Base-by-base conservation (phyloP, 2,113 vertebrate species). In the Leptodactylus fuscus region DNA sequence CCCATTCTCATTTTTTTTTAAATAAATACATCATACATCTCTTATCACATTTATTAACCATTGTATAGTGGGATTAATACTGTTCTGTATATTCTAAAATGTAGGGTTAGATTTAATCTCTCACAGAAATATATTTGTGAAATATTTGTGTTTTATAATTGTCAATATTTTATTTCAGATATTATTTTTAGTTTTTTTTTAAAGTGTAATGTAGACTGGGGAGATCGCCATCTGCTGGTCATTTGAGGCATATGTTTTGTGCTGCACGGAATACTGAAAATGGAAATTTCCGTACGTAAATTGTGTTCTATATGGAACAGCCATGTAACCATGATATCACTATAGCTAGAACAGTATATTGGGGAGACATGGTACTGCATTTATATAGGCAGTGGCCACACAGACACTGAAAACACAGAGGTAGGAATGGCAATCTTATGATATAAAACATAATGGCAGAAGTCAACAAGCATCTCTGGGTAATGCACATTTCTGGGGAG, bases 151-250 rank as follows among this genome's bases (percentile, higher is more conserved):
- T 62, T 4, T 62, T 62, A 62, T 62, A 62, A 29, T 36, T 7
- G 16, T 38, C 38, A 38, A 9, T 38, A 22, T 38, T 70, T 70
- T 16, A 36, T 67, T 34, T 7, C 6, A 38, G 34, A 18, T 22
- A 38, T 38, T 70, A 70, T 2, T 74, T 44, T 44, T n/a, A 4
- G 20, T 36, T n/a, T 60, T 4, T 22, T n/a, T n/a, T n/a, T n/a
- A n/a, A 60, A 58, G 18, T 7, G 62, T 11, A 62, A 16, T 44
- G 12, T 44, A 65, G 78, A 41, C 58, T 62, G 4, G 1, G 44
- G 9, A 20, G 46, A 44, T 36, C n/a, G 78, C 78, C 78, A 81
- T 22, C 78, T 81, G 36, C 55, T 81, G 78, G 78, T 18, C 12
- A 20, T 7, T 46, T 10, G 6, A 46, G 46, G 38, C 58, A 62